Conservation (phyloP, 2,797 vertebrate species). For the Eulemur albifrons region DNA sequence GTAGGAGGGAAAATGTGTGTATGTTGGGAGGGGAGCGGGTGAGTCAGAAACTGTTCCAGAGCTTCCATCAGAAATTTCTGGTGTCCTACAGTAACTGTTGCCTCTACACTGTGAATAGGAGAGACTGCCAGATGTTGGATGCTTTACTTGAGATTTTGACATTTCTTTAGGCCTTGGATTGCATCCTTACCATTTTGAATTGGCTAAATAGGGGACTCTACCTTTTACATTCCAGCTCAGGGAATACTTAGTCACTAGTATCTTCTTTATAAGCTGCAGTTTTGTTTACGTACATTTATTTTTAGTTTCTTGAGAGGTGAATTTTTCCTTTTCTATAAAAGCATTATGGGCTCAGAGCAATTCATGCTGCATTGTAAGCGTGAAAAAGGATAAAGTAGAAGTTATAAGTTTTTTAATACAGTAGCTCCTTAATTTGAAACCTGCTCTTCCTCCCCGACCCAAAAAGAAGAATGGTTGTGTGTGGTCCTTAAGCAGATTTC, state of each 20-base stretch:
- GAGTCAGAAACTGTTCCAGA: slow-evolving; percentile 58
- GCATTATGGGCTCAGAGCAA: not conserved
- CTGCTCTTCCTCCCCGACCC: not conserved
- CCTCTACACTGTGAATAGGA: not conserved
- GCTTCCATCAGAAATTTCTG: slow-evolving; percentile 40
- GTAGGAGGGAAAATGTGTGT: slow-evolving; percentile 64
- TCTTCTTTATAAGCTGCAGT: slow-evolving; percentile 18
- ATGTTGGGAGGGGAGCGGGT: not conserved
- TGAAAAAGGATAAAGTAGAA: slow-evolving; percentile 19
- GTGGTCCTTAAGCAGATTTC: not conserved
- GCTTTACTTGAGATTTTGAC: not conserved
- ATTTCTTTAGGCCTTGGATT: not conserved
- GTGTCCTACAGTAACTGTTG: not conserved
- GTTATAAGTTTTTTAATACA: not conserved
- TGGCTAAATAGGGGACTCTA: not conserved
- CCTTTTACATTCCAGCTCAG: not conserved
- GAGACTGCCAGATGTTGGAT: not conserved
- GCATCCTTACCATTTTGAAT: slow-evolving; percentile 18
- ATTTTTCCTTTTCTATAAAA: slow-evolving; percentile 56
- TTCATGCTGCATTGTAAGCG: not conserved
- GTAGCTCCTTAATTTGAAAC: not conserved
- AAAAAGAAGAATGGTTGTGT: slow-evolving; percentile 4
- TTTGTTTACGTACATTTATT: slow-evolving; percentile 62
- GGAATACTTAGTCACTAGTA: not conserved
- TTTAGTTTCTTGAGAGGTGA: slow-evolving; percentile 47